Percentiles rank a stretch among this genome's conserved stretches.
These are phyloP conservation scores for Agrochola lota DNA, from an alignment of 2,888 invertebrate genomes.

Conservation along the genomic window DNA sequence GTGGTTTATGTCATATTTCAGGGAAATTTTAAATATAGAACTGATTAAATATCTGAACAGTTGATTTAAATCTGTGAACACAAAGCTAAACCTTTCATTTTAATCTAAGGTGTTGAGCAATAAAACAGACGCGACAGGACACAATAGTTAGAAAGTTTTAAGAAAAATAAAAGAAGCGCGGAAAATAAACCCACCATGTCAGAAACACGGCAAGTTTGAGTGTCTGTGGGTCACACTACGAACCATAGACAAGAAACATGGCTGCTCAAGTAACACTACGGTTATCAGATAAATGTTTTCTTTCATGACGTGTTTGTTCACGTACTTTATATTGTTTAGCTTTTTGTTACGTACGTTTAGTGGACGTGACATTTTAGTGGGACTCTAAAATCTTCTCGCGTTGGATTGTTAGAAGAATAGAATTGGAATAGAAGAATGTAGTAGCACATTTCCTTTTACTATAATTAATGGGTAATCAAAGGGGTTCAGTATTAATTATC, in stretches of 20 bases:
- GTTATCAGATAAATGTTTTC: slow-evolving; percentile 64
- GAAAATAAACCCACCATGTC: slow-evolving; percentile 77
- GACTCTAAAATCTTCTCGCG: slow-evolving; percentile 1
- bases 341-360: slow-evolving; percentile 31
- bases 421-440: background rate
- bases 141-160: slow-evolving; percentile 74
- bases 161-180: slow-evolving; percentile 75
- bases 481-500: background rate
- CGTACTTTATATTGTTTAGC: slow-evolving; percentile 49
- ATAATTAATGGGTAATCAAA: background rate
- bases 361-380: slow-evolving; percentile 43
- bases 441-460: background rate
- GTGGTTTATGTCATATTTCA: too few species aligned
- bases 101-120: slow-evolving; percentile 41
- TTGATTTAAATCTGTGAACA: too few species aligned
- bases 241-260: slow-evolving; percentile 61
- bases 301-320: slow-evolving; percentile 59
- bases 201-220: slow-evolving; percentile 71
- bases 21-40: too few species aligned
- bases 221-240: slow-evolving; percentile 59
- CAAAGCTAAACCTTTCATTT: background rate
- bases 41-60: too few species aligned
- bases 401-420: too few species aligned
- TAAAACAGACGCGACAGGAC: slow-evolving; percentile 56
- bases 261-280: slow-evolving; percentile 51